phyloP scores from a whole-genome alignment of 2,113 vertebrate genomes.

The Alethe castanea region DNA sequence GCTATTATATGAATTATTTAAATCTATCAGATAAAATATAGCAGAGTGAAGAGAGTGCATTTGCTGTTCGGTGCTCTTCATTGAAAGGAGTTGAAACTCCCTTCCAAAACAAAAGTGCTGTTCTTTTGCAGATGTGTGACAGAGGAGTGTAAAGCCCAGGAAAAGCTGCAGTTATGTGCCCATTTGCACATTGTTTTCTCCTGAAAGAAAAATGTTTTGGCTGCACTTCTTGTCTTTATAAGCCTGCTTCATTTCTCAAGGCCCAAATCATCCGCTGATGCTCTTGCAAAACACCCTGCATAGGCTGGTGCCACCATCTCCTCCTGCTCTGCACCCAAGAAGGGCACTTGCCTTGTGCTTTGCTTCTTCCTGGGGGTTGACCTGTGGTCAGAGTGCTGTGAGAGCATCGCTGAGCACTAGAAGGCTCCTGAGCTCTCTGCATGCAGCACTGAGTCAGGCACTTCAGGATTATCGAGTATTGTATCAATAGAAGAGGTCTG shows the following conservation, averaged over 20 bases:
- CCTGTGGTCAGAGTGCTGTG: not conserved
- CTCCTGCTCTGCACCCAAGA: accelerated
- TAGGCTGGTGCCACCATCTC: not conserved
- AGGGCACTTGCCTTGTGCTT: not conserved
- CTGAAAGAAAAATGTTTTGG: not conserved
- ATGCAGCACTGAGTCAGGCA: not conserved
- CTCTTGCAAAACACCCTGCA: not conserved
- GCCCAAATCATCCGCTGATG: not conserved
- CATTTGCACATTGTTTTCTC: not conserved
- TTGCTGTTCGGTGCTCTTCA: not conserved
- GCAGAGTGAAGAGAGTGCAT: not conserved
- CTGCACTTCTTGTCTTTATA: not conserved
- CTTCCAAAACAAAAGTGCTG: not conserved
- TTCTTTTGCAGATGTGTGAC: not conserved
- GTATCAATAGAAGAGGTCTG: slow-evolving; percentile 48
- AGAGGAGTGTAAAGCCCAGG: not conserved
- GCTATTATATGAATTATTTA: slow-evolving; percentile 63
- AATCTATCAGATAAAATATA: slow-evolving; percentile 26
- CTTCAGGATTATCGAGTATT: not conserved
- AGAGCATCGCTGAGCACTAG: not conserved
- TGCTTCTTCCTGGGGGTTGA: not conserved
- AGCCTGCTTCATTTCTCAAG: not conserved
- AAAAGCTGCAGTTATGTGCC: not conserved
- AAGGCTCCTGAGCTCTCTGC: not conserved
- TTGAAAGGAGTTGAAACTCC: not conserved